Percentiles rank a stretch among this genome's conserved stretches.
phyloP scores from a whole-genome alignment of 1,140 invertebrate species.

The Babylonia areolata region DNA sequence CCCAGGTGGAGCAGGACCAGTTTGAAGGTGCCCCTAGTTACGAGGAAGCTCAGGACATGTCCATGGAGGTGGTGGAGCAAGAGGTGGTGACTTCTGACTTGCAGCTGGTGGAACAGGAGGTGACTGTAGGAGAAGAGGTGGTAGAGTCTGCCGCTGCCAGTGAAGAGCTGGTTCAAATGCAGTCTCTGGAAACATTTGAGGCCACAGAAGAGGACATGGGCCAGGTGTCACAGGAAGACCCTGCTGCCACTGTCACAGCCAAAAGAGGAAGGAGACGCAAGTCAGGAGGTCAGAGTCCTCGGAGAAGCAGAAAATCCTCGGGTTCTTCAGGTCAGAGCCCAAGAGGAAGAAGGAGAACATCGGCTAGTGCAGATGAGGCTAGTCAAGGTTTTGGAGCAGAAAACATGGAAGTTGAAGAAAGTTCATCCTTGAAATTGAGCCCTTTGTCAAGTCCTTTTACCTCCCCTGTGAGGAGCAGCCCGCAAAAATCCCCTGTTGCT shows the following conservation, averaged over 20 bases:
- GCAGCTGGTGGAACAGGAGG: conserved; percentile 31
- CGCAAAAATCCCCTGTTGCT: background rate
- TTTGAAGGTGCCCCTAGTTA: conserved; percentile 20
- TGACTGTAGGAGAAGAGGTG: conserved; percentile 17
- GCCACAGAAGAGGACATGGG: background rate
- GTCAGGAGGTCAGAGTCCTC: conserved; percentile 21
- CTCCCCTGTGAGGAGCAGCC: background rate
- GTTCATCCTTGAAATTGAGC: background rate
- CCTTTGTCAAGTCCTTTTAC: background rate
- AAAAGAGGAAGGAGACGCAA: background rate
- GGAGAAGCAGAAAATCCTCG: conserved; percentile 5
- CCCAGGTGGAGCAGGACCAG: conserved; percentile 32
- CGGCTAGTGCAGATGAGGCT: background rate
- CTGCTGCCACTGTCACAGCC: background rate
- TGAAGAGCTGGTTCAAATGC: background rate
- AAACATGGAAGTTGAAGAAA: background rate
- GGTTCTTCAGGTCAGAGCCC: conserved; percentile 6
- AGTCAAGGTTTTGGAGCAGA: background rate
- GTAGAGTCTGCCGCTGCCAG: background rate
- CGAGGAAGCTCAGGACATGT: conserved; percentile 8
- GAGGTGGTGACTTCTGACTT: conserved; percentile 12
- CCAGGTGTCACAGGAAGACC: background rate
- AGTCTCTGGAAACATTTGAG: background rate
- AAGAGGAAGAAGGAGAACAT: background rate
- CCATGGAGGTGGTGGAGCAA: conserved; percentile 7